phyloP scores from a whole-genome alignment of 2,113 vertebrate genomes.

The Propithecus coquereli region DNA sequence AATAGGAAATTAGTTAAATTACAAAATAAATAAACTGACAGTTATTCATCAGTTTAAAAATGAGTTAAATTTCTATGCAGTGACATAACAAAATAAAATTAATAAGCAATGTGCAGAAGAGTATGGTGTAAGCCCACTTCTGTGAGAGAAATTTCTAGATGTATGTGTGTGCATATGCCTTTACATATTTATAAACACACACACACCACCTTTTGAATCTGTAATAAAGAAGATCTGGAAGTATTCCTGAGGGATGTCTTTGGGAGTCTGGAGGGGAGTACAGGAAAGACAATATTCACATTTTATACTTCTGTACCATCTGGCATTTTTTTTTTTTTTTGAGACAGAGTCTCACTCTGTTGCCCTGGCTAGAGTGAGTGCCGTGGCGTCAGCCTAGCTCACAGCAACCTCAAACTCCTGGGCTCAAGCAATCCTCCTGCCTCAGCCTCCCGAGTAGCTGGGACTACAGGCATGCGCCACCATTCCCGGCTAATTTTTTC shows the following conservation, averaged over 20 bases:
- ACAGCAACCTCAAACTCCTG: too few relatives aligned
- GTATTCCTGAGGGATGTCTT: neutral
- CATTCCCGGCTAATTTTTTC: too few relatives aligned
- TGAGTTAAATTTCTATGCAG: neutral
- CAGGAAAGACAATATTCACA: neutral
- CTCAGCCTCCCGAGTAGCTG: too few relatives aligned
- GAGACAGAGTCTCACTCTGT: too few relatives aligned
- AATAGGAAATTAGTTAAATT: neutral
- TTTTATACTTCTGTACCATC: neutral
- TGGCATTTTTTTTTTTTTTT: neutral
- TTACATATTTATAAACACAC: neutral
- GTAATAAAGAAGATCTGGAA: neutral
- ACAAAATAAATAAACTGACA: neutral
- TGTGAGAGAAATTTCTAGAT: neutral
- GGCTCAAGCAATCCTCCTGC: too few relatives aligned
- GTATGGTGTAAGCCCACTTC: neutral
- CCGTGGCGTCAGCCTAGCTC: too few relatives aligned
- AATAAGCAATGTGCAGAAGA: neutral
- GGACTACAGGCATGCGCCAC: too few relatives aligned
- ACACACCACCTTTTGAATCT: neutral
- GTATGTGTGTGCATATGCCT: neutral
- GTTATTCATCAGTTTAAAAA: conserved; percentile 28
- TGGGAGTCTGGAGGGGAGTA: neutral
- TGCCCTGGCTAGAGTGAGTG: too few relatives aligned
- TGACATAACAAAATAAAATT: neutral